A percentile compares a stretch with the other conserved stretches of the same genome.
These are phyloP conservation scores for Nemotelus pantherinus DNA, from an alignment of 2,888 invertebrate species.

Conservation along the genomic window DNA sequence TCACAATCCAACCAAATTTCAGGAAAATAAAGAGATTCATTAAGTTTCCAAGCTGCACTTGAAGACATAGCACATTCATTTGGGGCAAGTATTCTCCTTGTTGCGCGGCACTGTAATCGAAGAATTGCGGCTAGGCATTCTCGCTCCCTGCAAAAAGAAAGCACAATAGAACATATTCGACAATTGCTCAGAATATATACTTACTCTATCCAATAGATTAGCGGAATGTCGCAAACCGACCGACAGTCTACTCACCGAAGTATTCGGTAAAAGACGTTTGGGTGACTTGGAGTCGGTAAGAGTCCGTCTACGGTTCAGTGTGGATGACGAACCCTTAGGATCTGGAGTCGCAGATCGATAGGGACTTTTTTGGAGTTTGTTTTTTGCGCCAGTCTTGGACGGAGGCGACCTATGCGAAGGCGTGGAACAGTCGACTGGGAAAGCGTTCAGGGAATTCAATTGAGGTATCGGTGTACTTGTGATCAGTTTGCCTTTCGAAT, in stretches of 20 bases:
- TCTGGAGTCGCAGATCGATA: slow-evolving; percentile 54
- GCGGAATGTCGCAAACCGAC: too few relatives aligned
- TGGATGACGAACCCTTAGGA: slow-evolving; percentile 42
- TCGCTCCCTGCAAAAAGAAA: too few relatives aligned
- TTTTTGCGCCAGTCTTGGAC: slow-evolving; percentile 50
- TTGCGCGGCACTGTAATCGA: too few relatives aligned
- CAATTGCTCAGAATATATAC: too few relatives aligned
- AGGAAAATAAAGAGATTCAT: too few relatives aligned
- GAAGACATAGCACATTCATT: too few relatives aligned
- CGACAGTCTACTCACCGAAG: too few relatives aligned
- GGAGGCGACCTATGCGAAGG: slow-evolving; percentile 51
- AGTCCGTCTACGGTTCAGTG: slow-evolving; percentile 40
- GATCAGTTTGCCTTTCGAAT: slow-evolving; percentile 45
- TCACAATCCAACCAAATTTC: neutral
- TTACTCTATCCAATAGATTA: too few relatives aligned
- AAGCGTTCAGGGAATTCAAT: neutral
- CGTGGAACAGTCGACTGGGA: slow-evolving; percentile 53
- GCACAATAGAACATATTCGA: too few relatives aligned
- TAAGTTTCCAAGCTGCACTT: too few relatives aligned
- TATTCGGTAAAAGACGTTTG: neutral
- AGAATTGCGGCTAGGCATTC: too few relatives aligned
- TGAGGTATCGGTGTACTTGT: slow-evolving; percentile 53
- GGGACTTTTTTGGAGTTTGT: slow-evolving; percentile 53
- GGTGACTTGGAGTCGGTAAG: slow-evolving; percentile 44
- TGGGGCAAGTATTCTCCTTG: too few relatives aligned